Conservation (phyloP, 2,888 invertebrate species). For the Orthonychiurus folsomi region DNA sequence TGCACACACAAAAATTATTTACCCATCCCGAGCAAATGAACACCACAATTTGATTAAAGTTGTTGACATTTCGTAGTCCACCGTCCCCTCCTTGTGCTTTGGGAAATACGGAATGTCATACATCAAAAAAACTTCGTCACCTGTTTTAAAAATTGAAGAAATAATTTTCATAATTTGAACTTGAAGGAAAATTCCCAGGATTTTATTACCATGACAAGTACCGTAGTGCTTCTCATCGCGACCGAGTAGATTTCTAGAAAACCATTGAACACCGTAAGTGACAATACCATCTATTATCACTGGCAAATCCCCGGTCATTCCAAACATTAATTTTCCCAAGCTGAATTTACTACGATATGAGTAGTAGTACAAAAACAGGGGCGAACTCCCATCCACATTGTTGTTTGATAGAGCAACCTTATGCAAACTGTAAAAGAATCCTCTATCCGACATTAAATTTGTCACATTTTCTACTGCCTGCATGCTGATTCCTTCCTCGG, state of each 20-base stretch:
- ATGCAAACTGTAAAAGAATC: not conserved
- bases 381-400: not conserved
- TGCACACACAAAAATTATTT: constrained; percentile 4
- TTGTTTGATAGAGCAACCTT: not conserved
- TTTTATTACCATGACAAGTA: not conserved
- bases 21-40: constrained; percentile 24
- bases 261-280: not conserved
- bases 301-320: not conserved
- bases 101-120: not conserved
- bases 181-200: no score
- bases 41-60: constrained; percentile 20
- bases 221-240: constrained; percentile 6
- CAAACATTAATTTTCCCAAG: not conserved
- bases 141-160: not conserved
- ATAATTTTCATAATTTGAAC: not conserved
- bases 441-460: not conserved
- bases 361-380: constrained; percentile 9
- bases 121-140: constrained; percentile 4
- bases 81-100: not conserved
- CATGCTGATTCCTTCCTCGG: not conserved
- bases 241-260: not conserved
- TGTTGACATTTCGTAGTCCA: constrained; percentile 24
- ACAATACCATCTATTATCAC: not conserved
- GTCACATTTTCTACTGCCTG: not conserved
- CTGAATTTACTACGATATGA: not conserved